These are phyloP conservation scores for Drosophila funebris DNA, from an alignment of 1,140 invertebrate genomes.

Conservation along the genomic window DNA sequence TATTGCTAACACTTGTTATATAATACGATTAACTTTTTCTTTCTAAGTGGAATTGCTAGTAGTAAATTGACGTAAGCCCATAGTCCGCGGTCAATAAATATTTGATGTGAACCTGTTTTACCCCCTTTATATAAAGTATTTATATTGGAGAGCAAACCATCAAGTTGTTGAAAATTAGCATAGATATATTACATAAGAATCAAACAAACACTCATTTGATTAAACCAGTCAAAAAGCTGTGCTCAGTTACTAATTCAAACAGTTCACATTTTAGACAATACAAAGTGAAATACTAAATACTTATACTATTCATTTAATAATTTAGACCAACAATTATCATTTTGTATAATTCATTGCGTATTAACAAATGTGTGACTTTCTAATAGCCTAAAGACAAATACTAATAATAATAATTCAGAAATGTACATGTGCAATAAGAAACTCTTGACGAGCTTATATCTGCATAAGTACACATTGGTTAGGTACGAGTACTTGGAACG, in stretches of 20 bases:
- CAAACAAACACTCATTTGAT: neutral
- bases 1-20: no score
- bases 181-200: neutral
- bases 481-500: neutral
- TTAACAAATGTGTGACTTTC: neutral
- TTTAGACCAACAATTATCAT: neutral
- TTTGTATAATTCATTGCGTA: neutral
- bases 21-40: neutral
- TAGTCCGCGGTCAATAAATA: neutral
- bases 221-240: neutral
- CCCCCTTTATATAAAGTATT: neutral
- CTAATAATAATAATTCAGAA: neutral
- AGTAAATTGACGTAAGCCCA: neutral
- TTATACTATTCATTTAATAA: no score
- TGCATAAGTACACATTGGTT: neutral
- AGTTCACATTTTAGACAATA: neutral
- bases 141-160: neutral
- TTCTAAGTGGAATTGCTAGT: neutral
- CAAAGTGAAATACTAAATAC: neutral
- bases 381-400: neutral
- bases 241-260: neutral
- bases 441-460: neutral
- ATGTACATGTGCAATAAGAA: constrained; percentile 3
- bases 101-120: constrained; percentile 19
- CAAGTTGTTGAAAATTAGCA: constrained; percentile 4